Conservation (phyloP, 1,140 invertebrate species). For the Adelges cooleyi region DNA sequence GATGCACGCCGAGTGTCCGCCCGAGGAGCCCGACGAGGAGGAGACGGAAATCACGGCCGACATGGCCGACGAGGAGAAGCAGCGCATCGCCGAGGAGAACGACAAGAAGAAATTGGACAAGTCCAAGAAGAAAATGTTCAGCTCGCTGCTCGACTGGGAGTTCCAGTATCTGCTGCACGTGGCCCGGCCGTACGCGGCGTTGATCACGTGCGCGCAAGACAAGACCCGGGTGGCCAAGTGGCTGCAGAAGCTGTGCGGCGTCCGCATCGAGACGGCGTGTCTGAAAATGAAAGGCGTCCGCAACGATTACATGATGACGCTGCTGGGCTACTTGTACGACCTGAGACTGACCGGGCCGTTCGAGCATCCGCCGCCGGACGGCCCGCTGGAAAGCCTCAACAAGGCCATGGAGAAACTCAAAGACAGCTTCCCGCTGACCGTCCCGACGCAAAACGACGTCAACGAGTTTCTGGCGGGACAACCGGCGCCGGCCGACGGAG, state of each 20-base stretch:
- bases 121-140: background rate
- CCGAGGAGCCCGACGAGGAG: background rate
- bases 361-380: constrained; percentile 2
- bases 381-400: background rate
- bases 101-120: background rate
- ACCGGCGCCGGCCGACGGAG: constrained; percentile 39
- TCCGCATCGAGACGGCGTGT: constrained; percentile 36
- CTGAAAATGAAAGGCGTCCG: constrained; percentile 39
- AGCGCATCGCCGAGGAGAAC: background rate
- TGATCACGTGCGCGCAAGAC: constrained; percentile 36
- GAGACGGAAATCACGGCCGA: background rate
- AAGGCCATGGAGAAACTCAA: constrained; percentile 13
- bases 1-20: background rate
- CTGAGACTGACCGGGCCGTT: constrained; percentile 13
- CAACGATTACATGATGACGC: constrained; percentile 41
- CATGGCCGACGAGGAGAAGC: background rate
- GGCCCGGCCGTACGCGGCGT: constrained; percentile 37
- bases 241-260: constrained; percentile 39
- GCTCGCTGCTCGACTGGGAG: constrained; percentile 38
- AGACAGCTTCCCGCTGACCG: constrained; percentile 36
- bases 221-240: constrained; percentile 38
- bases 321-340: constrained; percentile 37
- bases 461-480: constrained; percentile 39
- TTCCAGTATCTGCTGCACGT: constrained; percentile 40
- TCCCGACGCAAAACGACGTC: constrained; percentile 38